Evolutionary conservation across 1,140 invertebrate genomes (phyloP), one percentile per base, ranked within the genome.

Genomic region (Branchinecta lindahli): DNA sequence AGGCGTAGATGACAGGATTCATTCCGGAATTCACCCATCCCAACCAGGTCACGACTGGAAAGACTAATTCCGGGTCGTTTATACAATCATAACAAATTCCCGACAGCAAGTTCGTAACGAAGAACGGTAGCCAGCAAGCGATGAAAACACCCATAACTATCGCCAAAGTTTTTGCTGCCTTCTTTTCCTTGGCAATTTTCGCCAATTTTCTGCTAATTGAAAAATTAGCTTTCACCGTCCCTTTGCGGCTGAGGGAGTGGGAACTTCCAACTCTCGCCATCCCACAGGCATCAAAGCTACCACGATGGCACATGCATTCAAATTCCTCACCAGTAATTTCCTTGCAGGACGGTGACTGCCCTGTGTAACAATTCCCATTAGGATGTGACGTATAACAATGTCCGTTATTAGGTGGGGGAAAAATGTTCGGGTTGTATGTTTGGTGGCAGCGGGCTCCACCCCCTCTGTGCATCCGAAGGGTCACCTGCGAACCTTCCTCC

Each of bases 21-120:
- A 97, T 94, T 46, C 91, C 89, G 44, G 94, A 98, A 81, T 99
- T 99, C 75, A 98, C 91, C 91, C 97, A 99, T 66, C 96, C 96
- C 6, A 98, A 85, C 96, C 96, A 99, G 46, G 94, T 97, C 47
- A 98, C 91, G 44, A 97, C 86, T 12, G 91, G 90, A 71, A 91
- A 91, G 6, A 97, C 88, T 65, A 94, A 85, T 75, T 95, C 88
- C 75, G 92, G 90, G 70, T 95, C 87, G 77, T 86, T 85, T 71
- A 94, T 89, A 78, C 92, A 95, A 73, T 87, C 83, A 45, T 86
- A 83, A 79, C 94, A 96, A 75, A 96, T 88, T 0, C 93, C 94
- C 8, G 90, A 90, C 74, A 96, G 78, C 71, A 94, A 83, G 79
- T 98, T 98, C 69, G 97, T 89, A 66, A 97, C 91, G 80, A 99